Evolutionary conservation across 2,888 invertebrate species (phyloP).

Genomic region (Drosophila monieri): DNA sequence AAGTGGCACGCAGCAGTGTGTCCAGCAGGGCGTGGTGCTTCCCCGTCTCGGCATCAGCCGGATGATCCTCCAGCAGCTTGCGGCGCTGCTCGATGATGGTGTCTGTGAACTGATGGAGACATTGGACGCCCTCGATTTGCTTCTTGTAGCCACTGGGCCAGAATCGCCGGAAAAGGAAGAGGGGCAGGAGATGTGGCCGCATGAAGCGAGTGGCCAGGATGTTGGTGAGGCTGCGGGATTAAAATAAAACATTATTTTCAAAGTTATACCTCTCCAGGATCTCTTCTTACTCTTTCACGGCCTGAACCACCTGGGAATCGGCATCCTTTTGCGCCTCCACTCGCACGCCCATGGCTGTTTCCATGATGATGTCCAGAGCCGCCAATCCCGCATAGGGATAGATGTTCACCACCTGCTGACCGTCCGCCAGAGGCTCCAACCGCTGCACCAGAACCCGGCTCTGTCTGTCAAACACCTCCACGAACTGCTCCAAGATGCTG

Average conservation of each 20-base stretch:
- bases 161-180: constrained; percentile 58
- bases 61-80: constrained; percentile 52
- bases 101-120: constrained; percentile 84
- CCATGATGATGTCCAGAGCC: constrained; percentile 86
- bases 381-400: constrained; percentile 86
- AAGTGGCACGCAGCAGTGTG: constrained; percentile 86
- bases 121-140: constrained; percentile 83
- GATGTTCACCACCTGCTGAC: constrained; percentile 85
- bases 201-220: constrained; percentile 75
- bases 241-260: constrained; percentile 20
- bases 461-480: constrained; percentile 89
- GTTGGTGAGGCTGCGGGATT: constrained; percentile 60
- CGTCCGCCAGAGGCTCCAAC: constrained; percentile 84
- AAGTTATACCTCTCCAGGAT: neutral
- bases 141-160: constrained; percentile 67
- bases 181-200: constrained; percentile 62
- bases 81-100: constrained; percentile 41
- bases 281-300: constrained; percentile 86
- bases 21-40: constrained; percentile 87
- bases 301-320: constrained; percentile 87
- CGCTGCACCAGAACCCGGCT: constrained; percentile 86
- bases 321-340: constrained; percentile 84
- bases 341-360: constrained; percentile 81
- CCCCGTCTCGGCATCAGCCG: constrained; percentile 85
- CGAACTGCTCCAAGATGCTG: constrained; percentile 89